Evolutionary conservation across 1,140 invertebrate genomes (phyloP), one percentile per base, ranked within the genome.

Genomic region (Aphaenogaster rudis): DNA sequence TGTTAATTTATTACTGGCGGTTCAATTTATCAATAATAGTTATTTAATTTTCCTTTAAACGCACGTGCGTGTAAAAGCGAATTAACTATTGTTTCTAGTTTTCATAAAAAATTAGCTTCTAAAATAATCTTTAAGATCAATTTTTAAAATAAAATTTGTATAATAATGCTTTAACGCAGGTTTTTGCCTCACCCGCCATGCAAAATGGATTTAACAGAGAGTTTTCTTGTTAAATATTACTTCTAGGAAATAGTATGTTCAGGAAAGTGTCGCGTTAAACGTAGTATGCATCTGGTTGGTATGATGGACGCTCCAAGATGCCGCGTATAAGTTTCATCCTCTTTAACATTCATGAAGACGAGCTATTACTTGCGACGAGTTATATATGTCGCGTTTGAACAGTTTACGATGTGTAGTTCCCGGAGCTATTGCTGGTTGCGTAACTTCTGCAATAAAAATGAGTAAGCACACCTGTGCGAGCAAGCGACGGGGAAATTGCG

Each of bases 371-470:
- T 72, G 78, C 48, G 64, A 81, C 64, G 69, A 61, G 69, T 63
- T 61, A 84, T 76, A 74, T 63, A 50, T 45, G 80, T 61, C 80
- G 57, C 52, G 54, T 84, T 84, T 84, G 67, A 76, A 84, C 69
- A 48, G 71, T 84, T 84, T 84, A 84, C 80, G 80, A 61, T 84
- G 54, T 50, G 54, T 84, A 84, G 17, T 61, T 74, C 45, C 57
- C 33, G 80, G 15, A 42, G 54, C 80, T 84, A 63, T 76, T 74
- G 69, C 54, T n/a, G n/a, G 5, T 45, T 71, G 80, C 57, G 57
- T 61, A 84, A 76, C 54, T 88, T 88, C 42, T 79, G 87, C 80
- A 50, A 77, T 78, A 81, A 81, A 90, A 86, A 91, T 90, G 86
- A 80, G 71, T 88, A 88, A 88, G 80, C 77, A 81, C 39, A 86